A percentile compares a stretch with the other conserved stretches of the same genome.
Conservation (phyloP, 2,113 vertebrate species). For the Psettodes erumei region DNA sequence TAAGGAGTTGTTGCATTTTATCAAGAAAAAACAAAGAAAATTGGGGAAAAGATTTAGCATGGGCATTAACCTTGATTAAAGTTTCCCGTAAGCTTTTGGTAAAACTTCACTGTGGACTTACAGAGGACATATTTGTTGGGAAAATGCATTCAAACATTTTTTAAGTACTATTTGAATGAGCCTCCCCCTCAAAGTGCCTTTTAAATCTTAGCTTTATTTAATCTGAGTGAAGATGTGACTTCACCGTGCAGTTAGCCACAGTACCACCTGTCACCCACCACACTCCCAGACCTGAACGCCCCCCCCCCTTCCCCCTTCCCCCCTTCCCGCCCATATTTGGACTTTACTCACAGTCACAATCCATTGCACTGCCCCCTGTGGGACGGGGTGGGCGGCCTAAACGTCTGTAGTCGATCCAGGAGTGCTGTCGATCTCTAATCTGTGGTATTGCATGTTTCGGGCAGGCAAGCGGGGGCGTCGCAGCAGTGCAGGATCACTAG, state of each 20-base stretch:
- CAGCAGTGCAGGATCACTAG: constrained; percentile 99
- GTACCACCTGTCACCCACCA: constrained; percentile 50
- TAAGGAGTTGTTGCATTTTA: constrained; percentile 34
- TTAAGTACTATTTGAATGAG: neutral
- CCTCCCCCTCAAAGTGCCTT: constrained; percentile 23
- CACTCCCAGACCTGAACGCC: constrained; percentile 55
- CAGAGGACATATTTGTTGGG: constrained; percentile 7
- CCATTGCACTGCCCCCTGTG: constrained; percentile 78
- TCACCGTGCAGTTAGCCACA: constrained; percentile 46
- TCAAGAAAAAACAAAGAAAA: constrained; percentile 18
- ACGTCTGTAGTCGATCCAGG: constrained; percentile 81
- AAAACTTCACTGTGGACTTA: constrained; percentile 22
- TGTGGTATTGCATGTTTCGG: constrained; percentile 99
- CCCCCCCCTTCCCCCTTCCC: constrained; percentile 32
- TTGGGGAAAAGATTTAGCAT: neutral
- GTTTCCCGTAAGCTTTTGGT: constrained; percentile 26
- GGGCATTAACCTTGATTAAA: constrained; percentile 5
- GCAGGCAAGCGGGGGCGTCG: constrained; percentile 99
- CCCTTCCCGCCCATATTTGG: constrained; percentile 57
- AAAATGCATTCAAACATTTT: constrained; percentile 13
- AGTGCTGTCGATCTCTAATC: constrained; percentile 94
- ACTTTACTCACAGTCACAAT: constrained; percentile 73
- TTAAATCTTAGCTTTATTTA: constrained; percentile 12
- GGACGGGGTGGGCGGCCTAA: constrained; percentile 75
- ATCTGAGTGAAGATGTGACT: constrained; percentile 32